Evolutionary conservation across 2,797 vertebrate genomes (phyloP).

Genomic region (Emys orbicularis): DNA sequence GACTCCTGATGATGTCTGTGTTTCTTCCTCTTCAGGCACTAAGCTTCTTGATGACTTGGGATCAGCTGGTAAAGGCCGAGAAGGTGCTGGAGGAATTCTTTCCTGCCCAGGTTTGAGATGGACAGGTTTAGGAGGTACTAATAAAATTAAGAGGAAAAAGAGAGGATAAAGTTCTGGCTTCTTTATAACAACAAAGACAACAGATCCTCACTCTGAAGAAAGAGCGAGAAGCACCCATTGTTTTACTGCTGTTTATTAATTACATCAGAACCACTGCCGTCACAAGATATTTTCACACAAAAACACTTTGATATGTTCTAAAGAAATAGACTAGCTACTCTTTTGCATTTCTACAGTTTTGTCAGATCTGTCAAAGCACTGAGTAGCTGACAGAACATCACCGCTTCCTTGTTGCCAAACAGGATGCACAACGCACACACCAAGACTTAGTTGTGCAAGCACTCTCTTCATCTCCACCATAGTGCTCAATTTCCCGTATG

Average conservation of each 20-base stretch:
- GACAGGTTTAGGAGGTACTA: slow-evolving; percentile 91
- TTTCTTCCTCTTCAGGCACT: slow-evolving; percentile 69
- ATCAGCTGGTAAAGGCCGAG: slow-evolving; percentile 85
- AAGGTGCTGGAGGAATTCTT: slow-evolving; percentile 87
- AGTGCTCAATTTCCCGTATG: slow-evolving; percentile 21
- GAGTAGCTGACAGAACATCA: neutral
- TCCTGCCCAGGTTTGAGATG: slow-evolving; percentile 89
- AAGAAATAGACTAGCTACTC: rapidly evolving
- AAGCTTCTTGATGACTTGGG: slow-evolving; percentile 79
- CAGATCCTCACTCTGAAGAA: neutral
- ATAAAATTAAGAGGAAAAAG: slow-evolving; percentile 42
- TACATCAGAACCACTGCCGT: neutral
- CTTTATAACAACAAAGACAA: slow-evolving; percentile 1
- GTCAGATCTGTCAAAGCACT: rapidly evolving
- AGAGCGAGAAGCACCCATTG: neutral
- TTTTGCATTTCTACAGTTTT: neutral
- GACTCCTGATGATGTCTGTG: slow-evolving; percentile 81
- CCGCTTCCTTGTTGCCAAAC: slow-evolving; percentile 90
- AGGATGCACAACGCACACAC: slow-evolving; percentile 84
- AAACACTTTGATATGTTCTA: neutral
- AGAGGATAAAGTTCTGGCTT: slow-evolving; percentile 32
- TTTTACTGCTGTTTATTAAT: neutral
- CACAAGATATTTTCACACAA: neutral
- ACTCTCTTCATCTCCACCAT: neutral
- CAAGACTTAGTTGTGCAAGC: slow-evolving; percentile 24